Base-by-base conservation (phyloP, 2,888 invertebrate genomes). In the Helleia helle region DNA sequence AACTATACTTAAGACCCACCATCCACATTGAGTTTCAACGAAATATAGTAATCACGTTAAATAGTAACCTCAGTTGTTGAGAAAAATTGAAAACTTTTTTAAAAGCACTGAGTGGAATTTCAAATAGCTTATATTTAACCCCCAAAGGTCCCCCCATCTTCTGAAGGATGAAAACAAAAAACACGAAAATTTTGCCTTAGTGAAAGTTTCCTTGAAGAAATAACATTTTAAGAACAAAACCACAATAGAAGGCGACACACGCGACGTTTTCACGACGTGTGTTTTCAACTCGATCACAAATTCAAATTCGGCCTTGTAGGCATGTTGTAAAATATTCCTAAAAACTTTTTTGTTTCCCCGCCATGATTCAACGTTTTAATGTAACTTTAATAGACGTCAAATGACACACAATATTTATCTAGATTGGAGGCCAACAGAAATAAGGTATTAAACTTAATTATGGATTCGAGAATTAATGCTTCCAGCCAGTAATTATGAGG, bases 371-470 rank as follows among this genome's bases (percentile, higher is more conserved):
- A 64, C 64, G 64, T 66, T 68, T 65, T 72, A 74, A 77, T 75
- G 68, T 64, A 64, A 63, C 54, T 70, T 67, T 76, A 76, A 75
- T 73, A 66, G 66, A 66, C 63, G 63, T 61, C 63, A 65, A 71
- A 70, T 63, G 65, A 66, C 67, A 65, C 62, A 74, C 62, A 69
- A 74, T 77, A 74, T 77, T 79, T 77, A 81, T 77, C 75, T 73
- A 75, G 80, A 80, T 77, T 76, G 76, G 73, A 71, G 74, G 72
- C 71, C 69, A 69, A 70, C 74, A 73, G 77, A 71, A 77, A 77
- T 76, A 70, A 76, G 71, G 75, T 74, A 79, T 79, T 77, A 79
- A 75, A 80, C 77, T 79, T 75, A 80, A 83, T 83, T 81, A 83
- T 80, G 74, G 79, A 80, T 74, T 73, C 74, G 79, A 69, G 83